Percentiles rank a stretch among this genome's conserved stretches.
Evolutionary conservation across 2,113 vertebrate genomes (phyloP).

Genomic region (Danionella cerebrum): DNA sequence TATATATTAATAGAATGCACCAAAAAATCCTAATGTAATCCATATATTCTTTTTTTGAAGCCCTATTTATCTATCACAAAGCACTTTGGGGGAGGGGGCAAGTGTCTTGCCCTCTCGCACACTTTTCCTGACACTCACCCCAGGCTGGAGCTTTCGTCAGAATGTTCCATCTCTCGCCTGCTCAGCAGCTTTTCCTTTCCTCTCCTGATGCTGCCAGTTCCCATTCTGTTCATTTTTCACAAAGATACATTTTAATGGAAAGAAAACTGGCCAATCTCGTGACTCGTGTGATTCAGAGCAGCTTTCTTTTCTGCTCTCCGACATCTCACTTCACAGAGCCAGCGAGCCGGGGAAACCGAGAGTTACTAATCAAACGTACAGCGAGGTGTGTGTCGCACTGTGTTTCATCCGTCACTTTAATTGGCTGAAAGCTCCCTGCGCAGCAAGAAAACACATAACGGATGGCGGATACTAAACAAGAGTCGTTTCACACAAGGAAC

Average conservation of each 20-base stretch:
- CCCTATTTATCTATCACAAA: too few relatives aligned
- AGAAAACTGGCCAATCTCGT: neutral
- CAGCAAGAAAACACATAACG: conserved; percentile 19
- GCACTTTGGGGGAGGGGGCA: too few relatives aligned
- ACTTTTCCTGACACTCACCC: too few relatives aligned
- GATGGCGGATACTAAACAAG: conserved; percentile 5
- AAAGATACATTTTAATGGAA: neutral
- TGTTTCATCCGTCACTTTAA: conserved; percentile 28
- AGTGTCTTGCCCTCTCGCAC: too few relatives aligned
- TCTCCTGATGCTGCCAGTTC: neutral
- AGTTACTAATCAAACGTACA: neutral
- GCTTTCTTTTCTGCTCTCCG: neutral
- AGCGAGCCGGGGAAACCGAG: neutral
- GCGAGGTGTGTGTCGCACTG: conserved; percentile 14
- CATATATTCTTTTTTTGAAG: too few relatives aligned
- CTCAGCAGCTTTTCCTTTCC: neutral
- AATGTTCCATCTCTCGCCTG: neutral
- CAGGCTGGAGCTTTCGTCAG: too few relatives aligned
- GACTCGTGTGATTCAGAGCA: neutral
- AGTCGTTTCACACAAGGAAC: neutral
- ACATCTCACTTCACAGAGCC: neutral
- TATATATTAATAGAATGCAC: too few relatives aligned
- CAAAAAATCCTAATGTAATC: too few relatives aligned
- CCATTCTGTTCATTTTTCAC: neutral
- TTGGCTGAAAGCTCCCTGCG: conserved; percentile 20